phyloP scores from a whole-genome alignment of 2,797 vertebrate genomes.

The Botia almorhae region DNA sequence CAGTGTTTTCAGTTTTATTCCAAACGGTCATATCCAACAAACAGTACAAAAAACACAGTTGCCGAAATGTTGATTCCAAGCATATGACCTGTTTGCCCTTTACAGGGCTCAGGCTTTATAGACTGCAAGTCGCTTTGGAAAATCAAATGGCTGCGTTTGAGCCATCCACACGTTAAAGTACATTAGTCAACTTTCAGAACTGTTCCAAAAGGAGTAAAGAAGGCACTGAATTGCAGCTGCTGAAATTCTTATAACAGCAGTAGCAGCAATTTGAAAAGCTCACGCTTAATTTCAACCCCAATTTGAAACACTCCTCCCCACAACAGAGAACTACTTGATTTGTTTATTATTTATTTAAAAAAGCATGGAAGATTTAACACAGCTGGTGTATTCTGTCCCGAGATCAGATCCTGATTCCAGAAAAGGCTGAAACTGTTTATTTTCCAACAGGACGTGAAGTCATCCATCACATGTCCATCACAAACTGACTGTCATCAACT shows the following conservation, averaged over 20 bases:
- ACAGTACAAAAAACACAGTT: conserved; percentile 1
- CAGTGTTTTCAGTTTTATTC: conserved; percentile 44
- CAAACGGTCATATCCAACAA: conserved; percentile 29
- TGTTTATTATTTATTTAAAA: conserved; percentile 32
- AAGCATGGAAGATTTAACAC: conserved; percentile 9
- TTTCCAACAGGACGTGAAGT: conserved; percentile 28
- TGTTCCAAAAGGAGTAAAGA: background rate
- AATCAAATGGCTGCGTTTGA: conserved; percentile 10
- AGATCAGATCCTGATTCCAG: conserved; percentile 19
- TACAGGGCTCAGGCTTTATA: background rate
- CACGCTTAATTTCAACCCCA: conserved; percentile 10
- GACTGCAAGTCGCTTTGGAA: background rate
- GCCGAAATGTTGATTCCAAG: conserved; percentile 20
- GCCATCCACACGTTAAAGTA: background rate
- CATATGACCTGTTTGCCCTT: conserved; percentile 22
- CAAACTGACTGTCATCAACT: conserved; percentile 64
- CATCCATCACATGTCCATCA: conserved; percentile 61
- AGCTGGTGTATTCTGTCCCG: conserved; percentile 10
- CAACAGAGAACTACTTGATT: background rate
- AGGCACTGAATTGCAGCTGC: background rate
- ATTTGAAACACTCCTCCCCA: conserved; percentile 13
- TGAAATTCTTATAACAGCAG: conserved; percentile 9
- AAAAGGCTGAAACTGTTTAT: conserved; percentile 10
- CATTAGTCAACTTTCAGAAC: conserved; percentile 1
- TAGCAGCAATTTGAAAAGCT: background rate